phyloP scores from a whole-genome alignment of 2,113 vertebrate genomes.

The Onychorhynchus coronatus region DNA sequence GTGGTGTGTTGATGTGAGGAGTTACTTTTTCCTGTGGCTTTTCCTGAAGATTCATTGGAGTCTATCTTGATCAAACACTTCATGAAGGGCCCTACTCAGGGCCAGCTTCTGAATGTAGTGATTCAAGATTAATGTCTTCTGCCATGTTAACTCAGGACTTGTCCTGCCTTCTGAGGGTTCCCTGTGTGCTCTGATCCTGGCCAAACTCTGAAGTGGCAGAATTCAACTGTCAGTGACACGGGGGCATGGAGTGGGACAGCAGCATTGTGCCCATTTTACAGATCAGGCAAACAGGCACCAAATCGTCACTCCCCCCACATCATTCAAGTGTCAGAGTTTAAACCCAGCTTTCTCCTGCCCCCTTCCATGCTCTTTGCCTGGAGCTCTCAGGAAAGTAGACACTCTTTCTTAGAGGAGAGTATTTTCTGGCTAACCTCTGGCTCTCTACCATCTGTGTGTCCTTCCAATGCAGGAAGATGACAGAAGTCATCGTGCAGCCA shows the following conservation, averaged over 20 bases:
- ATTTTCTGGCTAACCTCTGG: neutral
- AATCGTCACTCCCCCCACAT: accelerated
- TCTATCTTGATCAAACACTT: neutral
- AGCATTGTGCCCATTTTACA: neutral
- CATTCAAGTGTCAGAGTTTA: neutral
- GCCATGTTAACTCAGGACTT: neutral
- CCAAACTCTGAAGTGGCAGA: neutral
- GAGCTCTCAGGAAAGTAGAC: neutral
- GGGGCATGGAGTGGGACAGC: accelerated
- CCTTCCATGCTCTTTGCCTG: accelerated
- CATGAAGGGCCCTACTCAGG: neutral
- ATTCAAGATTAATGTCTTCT: neutral
- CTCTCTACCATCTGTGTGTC: neutral
- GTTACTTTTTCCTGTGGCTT: neutral
- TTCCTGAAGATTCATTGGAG: neutral
- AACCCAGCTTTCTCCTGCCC: neutral
- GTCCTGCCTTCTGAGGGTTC: neutral
- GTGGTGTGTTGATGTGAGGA: neutral
- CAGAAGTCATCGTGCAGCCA: neutral
- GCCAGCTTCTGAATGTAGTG: neutral
- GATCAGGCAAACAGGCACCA: neutral
- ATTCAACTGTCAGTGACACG: neutral
- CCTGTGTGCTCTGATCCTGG: neutral
- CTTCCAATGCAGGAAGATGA: neutral
- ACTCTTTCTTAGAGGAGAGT: neutral